Evolutionary conservation across 2,797 vertebrate genomes (phyloP), one percentile per base, ranked within the genome.

Genomic region (Halcyon smyrnensis): DNA sequence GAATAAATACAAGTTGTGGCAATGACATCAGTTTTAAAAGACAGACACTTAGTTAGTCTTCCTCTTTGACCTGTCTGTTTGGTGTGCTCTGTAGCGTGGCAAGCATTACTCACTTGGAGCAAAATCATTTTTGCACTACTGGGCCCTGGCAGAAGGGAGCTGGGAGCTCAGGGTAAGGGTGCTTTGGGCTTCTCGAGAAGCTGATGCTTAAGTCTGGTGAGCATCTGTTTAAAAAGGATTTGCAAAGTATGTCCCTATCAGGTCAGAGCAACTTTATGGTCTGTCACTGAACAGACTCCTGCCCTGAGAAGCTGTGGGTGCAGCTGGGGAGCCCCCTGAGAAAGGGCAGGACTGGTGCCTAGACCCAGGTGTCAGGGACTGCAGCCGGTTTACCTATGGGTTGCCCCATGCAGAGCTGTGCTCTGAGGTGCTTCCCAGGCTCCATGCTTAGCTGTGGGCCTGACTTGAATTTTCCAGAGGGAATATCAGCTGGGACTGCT

Each of bases 361-460:
- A 19, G 46, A 36, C 20, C 34, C 6, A 4, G 34, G 11, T 62
- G 20, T 2, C 3, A 8, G 46, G 64, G 37, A 10, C n/a, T 0
- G 1, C 39, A 63, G 34, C 43, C 16, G 51, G 41, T 34, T 39
- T 0, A 0, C 11, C 19, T 2, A 5, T 4, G 4, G 6, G 5
- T 28, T 53, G 25, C 15, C 41, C 65, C 27, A 1, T 1, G 1
- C 4, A 2, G 24, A 32, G 62, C 56, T 89, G 30, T 69, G 63
- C 28, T 45, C 63, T 8, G 11, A 63, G 56, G 28, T 86, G 57
- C 8, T 24, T 37, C 37, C 15, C 11, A 25, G 48, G 43, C 14
- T 64, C 76, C 1, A 0, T 69, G 20, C 54, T 43, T 39, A 71
- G 39, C 39, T 92, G 30, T 64, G 63, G 37, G n/a, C 43, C 83